These are phyloP conservation scores for Hydroisotoma schaefferi DNA, from an alignment of 2,888 invertebrate genomes.

Conservation along the genomic window DNA sequence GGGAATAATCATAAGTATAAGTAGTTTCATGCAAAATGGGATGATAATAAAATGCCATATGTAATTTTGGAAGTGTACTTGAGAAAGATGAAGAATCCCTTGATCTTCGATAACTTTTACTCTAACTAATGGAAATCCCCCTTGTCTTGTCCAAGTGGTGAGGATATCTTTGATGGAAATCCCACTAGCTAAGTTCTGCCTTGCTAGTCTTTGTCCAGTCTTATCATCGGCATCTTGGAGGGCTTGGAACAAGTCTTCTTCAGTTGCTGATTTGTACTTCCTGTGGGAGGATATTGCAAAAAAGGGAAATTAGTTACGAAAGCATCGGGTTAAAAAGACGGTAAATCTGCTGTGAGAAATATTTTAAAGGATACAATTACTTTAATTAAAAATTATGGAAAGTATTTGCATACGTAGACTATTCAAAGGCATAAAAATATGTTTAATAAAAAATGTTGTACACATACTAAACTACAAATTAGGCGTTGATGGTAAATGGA, in stretches of 20 bases:
- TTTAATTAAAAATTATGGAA: neutral
- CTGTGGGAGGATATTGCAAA: neutral
- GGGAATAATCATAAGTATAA: neutral
- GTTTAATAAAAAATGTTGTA: neutral
- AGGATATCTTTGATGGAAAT: constrained; percentile 20
- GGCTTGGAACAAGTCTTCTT: constrained; percentile 24
- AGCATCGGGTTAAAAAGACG: neutral
- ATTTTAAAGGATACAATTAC: neutral
- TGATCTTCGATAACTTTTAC: neutral
- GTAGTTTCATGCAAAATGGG: neutral
- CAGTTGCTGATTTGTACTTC: constrained; percentile 18
- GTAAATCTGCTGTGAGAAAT: neutral
- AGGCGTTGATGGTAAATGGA: neutral
- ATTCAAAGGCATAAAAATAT: neutral
- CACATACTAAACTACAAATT: neutral
- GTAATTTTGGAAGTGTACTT: neutral
- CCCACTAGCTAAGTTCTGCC: neutral
- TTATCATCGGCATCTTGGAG: constrained; percentile 15
- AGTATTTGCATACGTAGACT: neutral
- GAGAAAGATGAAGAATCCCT: neutral
- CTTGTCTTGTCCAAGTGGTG: constrained; percentile 25
- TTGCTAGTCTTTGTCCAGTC: neutral
- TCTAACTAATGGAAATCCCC: constrained; percentile 26
- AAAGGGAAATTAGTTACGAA: neutral
- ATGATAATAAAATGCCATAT: neutral